Conservation (phyloP, 2,888 invertebrate species). For the Punctoribates punctum region DNA sequence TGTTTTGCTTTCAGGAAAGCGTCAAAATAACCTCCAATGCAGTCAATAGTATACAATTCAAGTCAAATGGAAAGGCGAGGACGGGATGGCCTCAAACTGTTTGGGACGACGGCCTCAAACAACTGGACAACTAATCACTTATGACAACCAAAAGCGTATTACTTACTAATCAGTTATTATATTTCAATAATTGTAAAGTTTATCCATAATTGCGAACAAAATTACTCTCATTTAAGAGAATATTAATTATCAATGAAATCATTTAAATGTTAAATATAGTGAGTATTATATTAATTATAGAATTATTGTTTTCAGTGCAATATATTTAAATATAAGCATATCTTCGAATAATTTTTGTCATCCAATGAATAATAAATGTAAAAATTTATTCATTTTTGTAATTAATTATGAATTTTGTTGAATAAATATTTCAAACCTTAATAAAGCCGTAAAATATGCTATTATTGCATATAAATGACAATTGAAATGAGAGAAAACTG, state of each 20-base stretch:
- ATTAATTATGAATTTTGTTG: background rate
- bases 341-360: background rate
- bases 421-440: background rate
- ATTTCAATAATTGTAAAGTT: background rate
- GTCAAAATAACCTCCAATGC: conserved; percentile 17
- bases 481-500: background rate
- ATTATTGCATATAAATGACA: too few relatives aligned
- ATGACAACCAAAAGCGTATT: background rate
- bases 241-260: too few relatives aligned
- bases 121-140: conserved; percentile 45
- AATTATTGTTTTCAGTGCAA: background rate
- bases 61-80: conserved; percentile 56
- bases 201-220: background rate
- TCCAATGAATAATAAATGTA: background rate
- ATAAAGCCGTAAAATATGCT: background rate
- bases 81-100: conserved; percentile 97
- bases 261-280: background rate
- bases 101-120: conserved; percentile 67
- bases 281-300: background rate
- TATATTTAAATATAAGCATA: background rate
- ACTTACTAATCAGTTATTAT: background rate
- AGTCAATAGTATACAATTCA: conserved; percentile 10
- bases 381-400: background rate
- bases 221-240: background rate
- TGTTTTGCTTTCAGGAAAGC: background rate